A percentile compares a stretch with the other conserved stretches of the same genome.
These are phyloP conservation scores for Lepidurus arcticus DNA, from an alignment of 1,140 invertebrate genomes.

Conservation along the genomic window DNA sequence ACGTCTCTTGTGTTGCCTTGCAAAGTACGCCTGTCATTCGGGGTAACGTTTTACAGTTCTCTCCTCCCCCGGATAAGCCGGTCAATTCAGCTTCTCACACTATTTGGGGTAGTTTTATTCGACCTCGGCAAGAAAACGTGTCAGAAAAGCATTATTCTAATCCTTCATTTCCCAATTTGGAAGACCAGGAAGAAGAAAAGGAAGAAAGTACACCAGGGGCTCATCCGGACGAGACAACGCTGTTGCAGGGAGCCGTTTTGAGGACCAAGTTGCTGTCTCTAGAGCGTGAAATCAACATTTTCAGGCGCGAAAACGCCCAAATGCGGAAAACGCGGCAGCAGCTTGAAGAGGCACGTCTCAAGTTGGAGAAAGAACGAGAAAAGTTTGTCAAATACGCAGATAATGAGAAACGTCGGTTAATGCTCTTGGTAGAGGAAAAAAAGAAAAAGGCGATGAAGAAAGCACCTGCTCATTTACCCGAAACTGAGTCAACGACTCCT, in stretches of 20 bases:
- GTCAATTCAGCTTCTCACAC: not conserved
- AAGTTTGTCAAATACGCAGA: constrained; percentile 31
- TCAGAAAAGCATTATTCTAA: not conserved
- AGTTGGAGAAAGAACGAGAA: constrained; percentile 31
- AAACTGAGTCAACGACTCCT: not conserved
- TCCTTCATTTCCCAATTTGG: not conserved
- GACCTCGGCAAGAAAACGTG: constrained; percentile 19
- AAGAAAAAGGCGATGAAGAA: constrained; percentile 26
- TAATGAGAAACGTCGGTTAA: constrained; percentile 32
- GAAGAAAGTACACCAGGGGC: not conserved
- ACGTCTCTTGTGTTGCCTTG: not conserved
- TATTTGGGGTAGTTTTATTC: not conserved
- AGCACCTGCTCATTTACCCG: not conserved
- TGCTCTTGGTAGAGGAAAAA: constrained; percentile 26
- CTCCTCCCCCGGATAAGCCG: not conserved
- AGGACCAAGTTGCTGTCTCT: constrained; percentile 14
- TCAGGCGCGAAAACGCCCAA: constrained; percentile 26
- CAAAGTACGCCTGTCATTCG: constrained; percentile 2
- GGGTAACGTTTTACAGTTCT: not conserved
- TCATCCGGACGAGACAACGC: not conserved
- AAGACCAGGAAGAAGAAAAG: not conserved
- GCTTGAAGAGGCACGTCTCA: constrained; percentile 28
- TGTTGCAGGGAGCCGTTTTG: constrained; percentile 27
- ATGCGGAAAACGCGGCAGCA: constrained; percentile 28
- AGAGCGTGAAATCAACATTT: constrained; percentile 31